Evolutionary conservation across 2,113 vertebrate genomes (phyloP).

Genomic region (Callipepla californica): DNA sequence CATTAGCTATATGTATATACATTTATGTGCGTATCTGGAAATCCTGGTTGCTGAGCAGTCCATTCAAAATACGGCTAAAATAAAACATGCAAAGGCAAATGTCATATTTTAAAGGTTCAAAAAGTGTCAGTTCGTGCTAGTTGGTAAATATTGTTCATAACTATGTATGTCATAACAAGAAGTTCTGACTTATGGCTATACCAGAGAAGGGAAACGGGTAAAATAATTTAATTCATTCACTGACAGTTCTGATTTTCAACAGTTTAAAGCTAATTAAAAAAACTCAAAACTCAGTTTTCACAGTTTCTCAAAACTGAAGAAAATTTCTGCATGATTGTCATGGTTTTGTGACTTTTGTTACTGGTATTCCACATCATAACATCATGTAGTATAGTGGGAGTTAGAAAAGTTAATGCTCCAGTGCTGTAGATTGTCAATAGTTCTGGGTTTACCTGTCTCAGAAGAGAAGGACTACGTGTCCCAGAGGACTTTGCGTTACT

Average conservation of each 20-base stretch:
- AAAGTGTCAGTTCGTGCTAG: neutral
- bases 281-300: neutral
- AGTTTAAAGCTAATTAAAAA: neutral
- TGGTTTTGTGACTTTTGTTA: too few species aligned
- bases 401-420: too few species aligned
- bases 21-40: too few species aligned
- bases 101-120: neutral
- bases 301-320: neutral
- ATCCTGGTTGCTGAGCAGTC: neutral
- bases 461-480: too few species aligned
- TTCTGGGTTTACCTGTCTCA: too few species aligned
- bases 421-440: too few species aligned
- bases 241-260: neutral
- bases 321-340: neutral
- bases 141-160: neutral
- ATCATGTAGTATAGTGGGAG: too few species aligned
- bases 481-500: too few species aligned
- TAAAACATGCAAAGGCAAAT: neutral
- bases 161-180: neutral
- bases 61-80: neutral
- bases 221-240: neutral
- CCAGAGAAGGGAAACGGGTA: neutral
- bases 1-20: neutral
- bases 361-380: too few species aligned
- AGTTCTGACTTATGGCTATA: neutral